Base-by-base conservation (phyloP, 2,113 vertebrate genomes). In the Entomyzon cyanotis region DNA sequence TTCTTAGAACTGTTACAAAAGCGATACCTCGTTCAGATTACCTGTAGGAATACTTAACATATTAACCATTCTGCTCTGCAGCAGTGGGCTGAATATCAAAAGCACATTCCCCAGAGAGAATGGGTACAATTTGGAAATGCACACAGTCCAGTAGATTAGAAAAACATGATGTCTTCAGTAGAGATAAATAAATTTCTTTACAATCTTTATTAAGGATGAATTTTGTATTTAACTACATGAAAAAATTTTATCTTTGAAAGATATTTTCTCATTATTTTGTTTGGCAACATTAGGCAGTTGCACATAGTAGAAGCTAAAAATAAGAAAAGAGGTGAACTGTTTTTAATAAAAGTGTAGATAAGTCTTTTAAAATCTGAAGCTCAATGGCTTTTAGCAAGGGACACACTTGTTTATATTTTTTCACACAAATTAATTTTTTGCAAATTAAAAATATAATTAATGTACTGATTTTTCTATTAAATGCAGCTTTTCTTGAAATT, bases 391-490 rank as follows among this genome's bases (percentile, higher is more conserved):
- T 76, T 50, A 94, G 49, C 53, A 93, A 78, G 23, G 28, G 23
- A 83, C 56, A 75, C 31, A 56, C 37, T 62, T 91, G 52, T 65
- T 95, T 90, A 59, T 69, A 76, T 77, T 76, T 73, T 90, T 91
- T 62, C 10, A 88, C 65, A 10, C 37, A 90, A 37, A 69, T 3
- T 89, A 94, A 80, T 84, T 39, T 17, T 76, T 37, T 91, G 71
- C 31, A 94, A 96, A 96, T 95, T 95, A 95, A 89, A 94, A 93
- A 69, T 69, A 41, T 93, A 91, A 95, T 87, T 94, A 91, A 56
- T 70, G 30, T 44, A 35, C 31, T 94, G 53, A 4, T 77, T 68
- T 79, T 75, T 64, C 71, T 60, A 55, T 71, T 83, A 77, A 56
- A 77, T 90, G 95, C 82, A 80, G 33, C 47, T 91, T 75, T 44